Evolutionary conservation across 1,140 invertebrate species (phyloP), one percentile per base, ranked within the genome.

Genomic region (Diorhabda elongata): DNA sequence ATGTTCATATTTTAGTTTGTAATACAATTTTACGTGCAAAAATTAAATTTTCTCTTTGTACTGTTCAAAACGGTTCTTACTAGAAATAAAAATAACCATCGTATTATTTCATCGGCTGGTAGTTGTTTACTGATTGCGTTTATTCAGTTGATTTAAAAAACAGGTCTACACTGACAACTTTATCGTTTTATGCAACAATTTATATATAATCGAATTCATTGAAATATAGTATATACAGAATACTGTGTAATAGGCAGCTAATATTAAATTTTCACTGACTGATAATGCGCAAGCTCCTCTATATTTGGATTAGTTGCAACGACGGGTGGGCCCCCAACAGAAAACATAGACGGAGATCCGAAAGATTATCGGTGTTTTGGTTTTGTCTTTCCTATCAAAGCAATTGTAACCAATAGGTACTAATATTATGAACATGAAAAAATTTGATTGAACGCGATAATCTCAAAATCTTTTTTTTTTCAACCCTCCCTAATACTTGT

Each of bases 261-360:
- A 61, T 61, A n/a, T 42, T 41, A 61, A 43, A 61, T 42, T 61
- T 61, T 61, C 59, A 61, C 59, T 42, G 59, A 8, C 11, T 26
- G 59, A 8, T n/a, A 52, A 52, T n/a, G 47, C 59, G 59, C 59
- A 61, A 43, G 59, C 59, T n/a, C 59, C 6, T 42, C 42, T 41
- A 6, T 52, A 41, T 42, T 41, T 42, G 59, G 59, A n/a, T 7
- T 42, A 61, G 11, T 61, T 61, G 59, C 26, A 8, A 4, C 26
- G 41, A 3, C 59, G 59, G 59, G 59, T 8, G 59, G 59, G n/a
- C 58, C 59, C 59, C 42, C 41, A 61, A 61, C 57, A 61, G 11
- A 43, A 41, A 61, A 1, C 59, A 61, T 42, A 61, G 47, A n/a
- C 47, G 47, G 47, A n/a, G 47, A 52, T 52, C 6, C n/a, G 47